Evolutionary conservation across 2,888 invertebrate genomes (phyloP).

Genomic region (Omphaloscelis lunosa): DNA sequence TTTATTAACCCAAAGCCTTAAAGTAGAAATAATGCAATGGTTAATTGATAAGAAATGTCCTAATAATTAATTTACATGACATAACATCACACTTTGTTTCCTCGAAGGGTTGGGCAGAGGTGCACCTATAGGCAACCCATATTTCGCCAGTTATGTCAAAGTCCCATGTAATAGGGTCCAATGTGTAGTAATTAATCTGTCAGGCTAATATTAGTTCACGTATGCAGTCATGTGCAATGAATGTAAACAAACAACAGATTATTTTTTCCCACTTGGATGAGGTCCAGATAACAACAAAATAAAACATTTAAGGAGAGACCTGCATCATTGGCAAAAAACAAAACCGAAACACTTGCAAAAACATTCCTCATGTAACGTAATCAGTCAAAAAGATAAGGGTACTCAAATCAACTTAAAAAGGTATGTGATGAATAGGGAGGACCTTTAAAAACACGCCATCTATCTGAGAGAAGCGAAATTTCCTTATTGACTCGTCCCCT

Average conservation of each 20-base stretch:
- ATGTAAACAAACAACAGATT: constrained; percentile 27
- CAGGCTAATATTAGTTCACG: background rate
- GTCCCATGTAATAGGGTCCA: too few species aligned
- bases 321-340: constrained; percentile 14
- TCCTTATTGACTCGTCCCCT: constrained; percentile 51
- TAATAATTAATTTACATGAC: background rate
- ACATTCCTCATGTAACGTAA: constrained; percentile 28
- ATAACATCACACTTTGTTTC: too few species aligned
- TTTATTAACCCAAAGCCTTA: background rate
- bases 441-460: constrained; percentile 54
- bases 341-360: constrained; percentile 18
- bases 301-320: constrained; percentile 1
- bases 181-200: background rate
- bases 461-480: constrained; percentile 38
- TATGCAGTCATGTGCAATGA: background rate
- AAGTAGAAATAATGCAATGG: background rate
- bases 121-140: too few species aligned
- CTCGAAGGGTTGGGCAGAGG: too few species aligned
- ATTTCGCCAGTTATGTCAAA: too few species aligned
- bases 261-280: constrained; percentile 4
- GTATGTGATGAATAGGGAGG: constrained; percentile 40
- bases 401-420: constrained; percentile 57
- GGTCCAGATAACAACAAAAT: constrained; percentile 8
- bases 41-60: background rate
- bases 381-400: constrained; percentile 43